These are phyloP conservation scores for Drosophila recens DNA, from an alignment of 2,888 invertebrate genomes.

Conservation along the genomic window DNA sequence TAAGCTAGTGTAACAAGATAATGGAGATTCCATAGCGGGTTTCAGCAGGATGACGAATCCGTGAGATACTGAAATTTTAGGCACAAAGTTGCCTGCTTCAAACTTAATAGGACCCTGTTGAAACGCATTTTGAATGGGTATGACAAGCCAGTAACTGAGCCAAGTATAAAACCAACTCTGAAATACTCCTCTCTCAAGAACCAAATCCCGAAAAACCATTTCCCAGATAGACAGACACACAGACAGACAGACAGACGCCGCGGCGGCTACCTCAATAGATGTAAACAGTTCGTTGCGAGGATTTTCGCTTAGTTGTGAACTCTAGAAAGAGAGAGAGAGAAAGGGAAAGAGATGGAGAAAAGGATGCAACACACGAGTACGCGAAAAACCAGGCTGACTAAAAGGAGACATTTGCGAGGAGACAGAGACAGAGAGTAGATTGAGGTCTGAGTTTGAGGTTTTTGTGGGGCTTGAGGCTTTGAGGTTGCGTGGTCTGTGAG, in stretches of 20 bases:
- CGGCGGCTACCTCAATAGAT: slow-evolving; percentile 29
- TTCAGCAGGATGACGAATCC: no score
- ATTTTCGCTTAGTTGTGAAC: slow-evolving; percentile 72
- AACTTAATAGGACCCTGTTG: background rate
- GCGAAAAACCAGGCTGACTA: slow-evolving; percentile 20
- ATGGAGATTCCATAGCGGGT: no score
- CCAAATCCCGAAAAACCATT: slow-evolving; percentile 25
- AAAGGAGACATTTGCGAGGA: slow-evolving; percentile 10
- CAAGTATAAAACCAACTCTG: slow-evolving; percentile 1
- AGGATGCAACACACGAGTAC: slow-evolving; percentile 33
- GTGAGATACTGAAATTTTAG: no score
- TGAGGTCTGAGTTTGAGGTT: slow-evolving; percentile 4
- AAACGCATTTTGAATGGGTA: background rate
- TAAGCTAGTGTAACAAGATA: no score
- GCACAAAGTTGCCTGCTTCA: no score
- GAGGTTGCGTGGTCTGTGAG: background rate
- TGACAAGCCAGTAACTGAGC: slow-evolving; percentile 12
- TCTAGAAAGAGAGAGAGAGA: background rate
- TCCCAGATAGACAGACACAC: slow-evolving; percentile 5
- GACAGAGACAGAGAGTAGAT: background rate
- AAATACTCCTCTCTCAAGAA: slow-evolving; percentile 3
- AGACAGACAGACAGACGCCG: slow-evolving; percentile 5
- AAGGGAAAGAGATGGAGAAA: background rate
- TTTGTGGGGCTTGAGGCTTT: slow-evolving; percentile 8
- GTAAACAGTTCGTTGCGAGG: slow-evolving; percentile 64